Evolutionary conservation across 2,113 vertebrate species (phyloP), one percentile per base, ranked within the genome.

Genomic region (Parotia lawesii): DNA sequence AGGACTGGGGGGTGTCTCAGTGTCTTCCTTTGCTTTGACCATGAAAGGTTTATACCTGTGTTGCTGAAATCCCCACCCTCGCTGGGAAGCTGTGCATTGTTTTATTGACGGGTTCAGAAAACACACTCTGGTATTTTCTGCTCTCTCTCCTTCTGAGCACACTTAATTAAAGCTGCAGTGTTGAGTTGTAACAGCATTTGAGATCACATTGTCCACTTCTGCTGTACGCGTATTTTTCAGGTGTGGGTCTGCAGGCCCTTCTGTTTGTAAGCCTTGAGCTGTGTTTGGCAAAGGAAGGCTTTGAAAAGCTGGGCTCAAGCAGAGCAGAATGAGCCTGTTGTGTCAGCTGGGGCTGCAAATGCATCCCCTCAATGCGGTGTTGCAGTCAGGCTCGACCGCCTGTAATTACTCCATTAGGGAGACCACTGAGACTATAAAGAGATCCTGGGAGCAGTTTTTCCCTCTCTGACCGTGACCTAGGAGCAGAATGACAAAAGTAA

Each of bases 181-280:
- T 21, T n/a, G 33, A 53, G 33, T 10, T 65, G 11, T 28, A 27
- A 6, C 0, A n/a, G 12, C 27, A 11, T 42, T 38, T 61, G 29
- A 6, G 62, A 9, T 4, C 45, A 12, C 10, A 3, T 2, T 6
- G 48, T 1, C 35, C 14, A 2, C 15, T 38, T 31, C 10, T 47
- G 35, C 29, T 54, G 4, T 3, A 12, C 1, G 5, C 15, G 18
- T 45, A 1, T 35, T 40, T 94, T 76, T 44, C 29, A 54, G 37
- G 4, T 2, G 4, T 10, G 15, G 18, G 9, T 12, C 35, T 71
- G 35, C 21, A 45, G 33, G 38, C 23, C 21, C 71, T 62, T 50
- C 47, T 74, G 29, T n/a, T 29, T 37, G 18, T 50, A 58, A 71
- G n/a, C n/a, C 45, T 56, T 29, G 53, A 56, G 44, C 84, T 71